Evolutionary conservation across 1,140 invertebrate species (phyloP).

Genomic region (Drosophila lacteicornis): DNA sequence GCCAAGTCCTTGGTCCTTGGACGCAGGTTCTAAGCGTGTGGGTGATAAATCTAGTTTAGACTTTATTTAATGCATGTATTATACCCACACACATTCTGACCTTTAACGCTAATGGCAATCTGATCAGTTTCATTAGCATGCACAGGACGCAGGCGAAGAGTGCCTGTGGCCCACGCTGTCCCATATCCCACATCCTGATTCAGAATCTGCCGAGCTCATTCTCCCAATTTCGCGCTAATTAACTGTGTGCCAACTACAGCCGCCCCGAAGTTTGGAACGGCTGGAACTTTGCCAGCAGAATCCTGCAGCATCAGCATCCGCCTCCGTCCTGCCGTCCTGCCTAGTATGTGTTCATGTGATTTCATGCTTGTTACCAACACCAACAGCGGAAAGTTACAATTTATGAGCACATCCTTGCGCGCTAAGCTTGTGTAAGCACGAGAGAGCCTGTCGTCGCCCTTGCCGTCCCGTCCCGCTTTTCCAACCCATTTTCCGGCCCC

Average conservation of each 20-base stretch:
- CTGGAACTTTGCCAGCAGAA: constrained; percentile 73
- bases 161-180: neutral
- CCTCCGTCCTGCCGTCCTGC: too few species aligned
- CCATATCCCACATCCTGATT: constrained; percentile 5
- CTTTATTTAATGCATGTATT: constrained; percentile 68
- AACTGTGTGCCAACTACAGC: constrained; percentile 76
- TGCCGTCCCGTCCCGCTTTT: neutral
- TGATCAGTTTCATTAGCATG: constrained; percentile 79
- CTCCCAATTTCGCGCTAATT: constrained; percentile 78
- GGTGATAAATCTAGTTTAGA: constrained; percentile 68
- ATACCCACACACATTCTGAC: constrained; percentile 54
- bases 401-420: constrained; percentile 76
- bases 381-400: constrained; percentile 70
- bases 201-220: constrained; percentile 45
- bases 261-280: constrained; percentile 37
- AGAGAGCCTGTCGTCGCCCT: constrained; percentile 28
- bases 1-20: constrained; percentile 20
- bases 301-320: constrained; percentile 6
- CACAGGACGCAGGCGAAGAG: constrained; percentile 38
- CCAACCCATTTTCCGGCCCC: constrained; percentile 4
- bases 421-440: constrained; percentile 73
- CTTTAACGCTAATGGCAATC: constrained; percentile 67
- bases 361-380: constrained; percentile 79
- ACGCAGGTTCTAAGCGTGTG: constrained; percentile 18
- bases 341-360: constrained; percentile 62